phyloP scores from a whole-genome alignment of 1,140 invertebrate genomes.

The Bathynomus jamesi region DNA sequence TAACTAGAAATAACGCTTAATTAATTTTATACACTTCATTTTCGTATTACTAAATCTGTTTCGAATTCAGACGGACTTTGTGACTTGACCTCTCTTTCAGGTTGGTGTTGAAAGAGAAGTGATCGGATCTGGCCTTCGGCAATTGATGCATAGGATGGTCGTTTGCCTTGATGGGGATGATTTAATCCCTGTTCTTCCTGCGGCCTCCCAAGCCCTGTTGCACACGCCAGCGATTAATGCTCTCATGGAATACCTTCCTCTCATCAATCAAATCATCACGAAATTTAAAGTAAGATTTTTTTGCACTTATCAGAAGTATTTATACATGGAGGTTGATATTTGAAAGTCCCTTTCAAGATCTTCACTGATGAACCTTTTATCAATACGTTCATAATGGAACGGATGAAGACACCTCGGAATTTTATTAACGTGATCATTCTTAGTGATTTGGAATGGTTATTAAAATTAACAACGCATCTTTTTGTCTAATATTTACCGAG shows the following conservation, averaged over 20 bases:
- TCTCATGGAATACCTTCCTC: constrained; percentile 53
- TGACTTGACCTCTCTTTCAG: no score
- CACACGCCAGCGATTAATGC: constrained; percentile 47
- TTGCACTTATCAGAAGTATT: not conserved
- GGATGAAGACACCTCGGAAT: no score
- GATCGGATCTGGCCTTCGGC: constrained; percentile 47
- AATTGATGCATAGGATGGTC: constrained; percentile 54
- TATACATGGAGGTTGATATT: not conserved
- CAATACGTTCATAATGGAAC: no score
- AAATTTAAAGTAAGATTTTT: constrained; percentile 51
- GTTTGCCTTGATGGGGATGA: constrained; percentile 52
- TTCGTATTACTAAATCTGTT: no score
- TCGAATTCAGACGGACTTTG: no score
- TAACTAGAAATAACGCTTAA: no score
- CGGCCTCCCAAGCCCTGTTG: constrained; percentile 48
- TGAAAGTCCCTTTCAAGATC: constrained; percentile 37
- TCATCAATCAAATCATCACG: constrained; percentile 53
- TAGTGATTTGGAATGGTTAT: no score
- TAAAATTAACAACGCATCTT: no score
- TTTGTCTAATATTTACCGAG: no score
- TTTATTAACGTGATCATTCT: no score
- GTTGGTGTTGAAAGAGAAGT: constrained; percentile 38
- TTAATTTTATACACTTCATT: no score
- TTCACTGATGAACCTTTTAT: no score
- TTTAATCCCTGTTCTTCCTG: constrained; percentile 51